phyloP scores from a whole-genome alignment of 2,113 vertebrate genomes.

The Columba janthina region DNA sequence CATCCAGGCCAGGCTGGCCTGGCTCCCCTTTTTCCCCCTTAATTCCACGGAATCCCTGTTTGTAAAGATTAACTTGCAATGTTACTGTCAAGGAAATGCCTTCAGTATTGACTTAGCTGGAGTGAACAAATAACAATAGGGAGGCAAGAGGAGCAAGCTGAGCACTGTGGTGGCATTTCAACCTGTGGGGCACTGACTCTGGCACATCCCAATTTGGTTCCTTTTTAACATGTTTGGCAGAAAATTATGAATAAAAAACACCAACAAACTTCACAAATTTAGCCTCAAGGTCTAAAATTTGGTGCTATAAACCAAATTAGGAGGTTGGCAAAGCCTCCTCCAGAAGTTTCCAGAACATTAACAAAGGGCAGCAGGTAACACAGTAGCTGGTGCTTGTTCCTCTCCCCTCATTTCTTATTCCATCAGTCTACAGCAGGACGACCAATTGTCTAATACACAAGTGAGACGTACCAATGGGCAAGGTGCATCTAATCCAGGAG shows the following conservation, averaged over 20 bases:
- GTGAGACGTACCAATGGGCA: constrained; percentile 98
- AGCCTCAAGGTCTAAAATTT: background rate
- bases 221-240: background rate
- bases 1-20: constrained; percentile 99
- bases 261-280: background rate
- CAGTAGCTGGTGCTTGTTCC: constrained; percentile 69
- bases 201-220: background rate
- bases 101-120: constrained; percentile 63
- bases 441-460: constrained; percentile 71
- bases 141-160: constrained; percentile 77
- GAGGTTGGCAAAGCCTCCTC: background rate
- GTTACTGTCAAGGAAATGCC: constrained; percentile 86
- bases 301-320: background rate
- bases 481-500: constrained; percentile 99
- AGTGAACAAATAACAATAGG: constrained; percentile 54
- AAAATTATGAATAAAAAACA: background rate
- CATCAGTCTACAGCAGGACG: constrained; percentile 51
- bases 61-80: constrained; percentile 96
- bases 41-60: constrained; percentile 99
- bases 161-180: background rate
- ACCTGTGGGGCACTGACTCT: background rate
- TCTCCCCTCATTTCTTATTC: constrained; percentile 67
- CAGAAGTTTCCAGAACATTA: background rate
- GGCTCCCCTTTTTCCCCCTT: constrained; percentile 99
- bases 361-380: background rate